Conservation (phyloP, 2,888 invertebrate species). For the Diadromus collaris region DNA sequence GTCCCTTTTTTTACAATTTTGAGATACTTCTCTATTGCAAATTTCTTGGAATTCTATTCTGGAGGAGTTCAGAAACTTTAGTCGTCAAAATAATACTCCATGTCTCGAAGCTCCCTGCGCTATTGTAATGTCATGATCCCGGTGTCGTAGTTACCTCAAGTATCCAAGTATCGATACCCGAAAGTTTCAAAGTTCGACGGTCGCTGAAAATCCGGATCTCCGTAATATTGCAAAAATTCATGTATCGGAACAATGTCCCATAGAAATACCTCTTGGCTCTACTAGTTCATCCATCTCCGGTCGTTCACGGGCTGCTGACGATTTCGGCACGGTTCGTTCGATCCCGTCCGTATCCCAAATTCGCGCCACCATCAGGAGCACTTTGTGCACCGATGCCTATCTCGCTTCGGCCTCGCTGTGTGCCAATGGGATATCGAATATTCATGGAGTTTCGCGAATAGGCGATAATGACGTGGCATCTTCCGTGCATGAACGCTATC, state of each 20-base stretch:
- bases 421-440: conserved; percentile 61
- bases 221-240: not conserved
- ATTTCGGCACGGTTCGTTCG: conserved; percentile 45
- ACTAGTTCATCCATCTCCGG: conserved; percentile 18
- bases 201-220: too few relatives aligned
- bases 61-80: too few relatives aligned
- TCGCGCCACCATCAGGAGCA: conserved; percentile 46
- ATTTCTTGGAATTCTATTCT: too few relatives aligned
- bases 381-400: conserved; percentile 58
- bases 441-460: conserved; percentile 60
- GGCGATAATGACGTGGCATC: conserved; percentile 59
- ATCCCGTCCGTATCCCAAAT: conserved; percentile 29
- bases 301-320: conserved; percentile 35
- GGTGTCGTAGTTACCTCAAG: too few relatives aligned
- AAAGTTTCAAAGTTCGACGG: too few relatives aligned
- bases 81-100: too few relatives aligned
- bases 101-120: too few relatives aligned
- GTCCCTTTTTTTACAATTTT: too few relatives aligned
- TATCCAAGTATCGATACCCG: too few relatives aligned
- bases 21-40: too few relatives aligned
- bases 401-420: conserved; percentile 13
- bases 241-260: not conserved
- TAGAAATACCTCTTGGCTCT: not conserved
- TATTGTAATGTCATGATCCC: too few relatives aligned
- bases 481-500: conserved; percentile 27